These are phyloP conservation scores for Barnardius zonarius DNA, from an alignment of 2,113 vertebrate genomes.

Conservation along the genomic window DNA sequence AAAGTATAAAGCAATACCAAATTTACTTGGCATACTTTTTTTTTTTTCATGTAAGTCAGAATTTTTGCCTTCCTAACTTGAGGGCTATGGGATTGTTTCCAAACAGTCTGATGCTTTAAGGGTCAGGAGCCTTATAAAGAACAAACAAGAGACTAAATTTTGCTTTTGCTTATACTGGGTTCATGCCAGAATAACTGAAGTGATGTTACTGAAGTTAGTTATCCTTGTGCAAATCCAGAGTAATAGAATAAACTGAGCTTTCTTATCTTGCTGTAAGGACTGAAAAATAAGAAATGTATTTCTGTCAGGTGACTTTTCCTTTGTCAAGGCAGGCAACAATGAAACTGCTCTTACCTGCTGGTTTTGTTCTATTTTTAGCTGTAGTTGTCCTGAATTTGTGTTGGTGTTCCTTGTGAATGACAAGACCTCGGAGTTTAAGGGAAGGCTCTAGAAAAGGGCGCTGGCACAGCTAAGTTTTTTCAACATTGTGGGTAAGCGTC, in stretches of 20 bases:
- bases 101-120: slow-evolving; percentile 13
- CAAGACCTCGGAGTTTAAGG: not conserved
- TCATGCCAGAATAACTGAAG: slow-evolving; percentile 29
- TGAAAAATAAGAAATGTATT: not conserved
- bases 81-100: slow-evolving; percentile 3
- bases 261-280: not conserved
- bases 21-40: not conserved
- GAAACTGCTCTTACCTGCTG: not conserved
- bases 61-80: not conserved
- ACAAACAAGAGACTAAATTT: slow-evolving; percentile 47
- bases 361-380: not conserved
- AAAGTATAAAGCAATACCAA: not conserved
- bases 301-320: not conserved
- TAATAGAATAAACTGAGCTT: not conserved
- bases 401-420: not conserved
- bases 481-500: not conserved
- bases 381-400: not conserved
- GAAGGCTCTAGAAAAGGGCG: not conserved
- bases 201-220: not conserved
- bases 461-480: not conserved
- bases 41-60: not conserved
- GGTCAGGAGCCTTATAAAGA: slow-evolving; percentile 27
- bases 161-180: slow-evolving; percentile 24
- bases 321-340: not conserved
- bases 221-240: not conserved